Evolutionary conservation across 2,888 invertebrate species (phyloP), one percentile per base, ranked within the genome.

Genomic region (Anoplius nigerrimus): DNA sequence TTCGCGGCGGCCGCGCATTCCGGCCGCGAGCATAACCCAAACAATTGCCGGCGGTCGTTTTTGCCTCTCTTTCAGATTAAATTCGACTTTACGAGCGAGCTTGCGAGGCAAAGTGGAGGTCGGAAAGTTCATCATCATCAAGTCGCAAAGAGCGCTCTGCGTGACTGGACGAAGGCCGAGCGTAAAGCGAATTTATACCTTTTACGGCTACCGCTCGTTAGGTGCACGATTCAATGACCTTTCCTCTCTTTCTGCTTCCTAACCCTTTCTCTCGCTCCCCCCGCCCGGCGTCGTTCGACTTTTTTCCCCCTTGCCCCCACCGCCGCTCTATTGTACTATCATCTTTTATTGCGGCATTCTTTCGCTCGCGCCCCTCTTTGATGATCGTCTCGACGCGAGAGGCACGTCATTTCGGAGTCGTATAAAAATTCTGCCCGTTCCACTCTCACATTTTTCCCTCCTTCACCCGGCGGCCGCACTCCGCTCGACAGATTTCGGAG

Each of bases 71-170:
- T 67, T 57, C 76, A 82, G 81, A 86, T 87, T 85, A 85, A 86
- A 84, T 83, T 83, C 82, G 83, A 85, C 82, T 87, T 86, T 86
- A 87, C 84, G 87, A 86, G 84, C 83, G 72, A 83, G 79, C 80
- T 84, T 82, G 79, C 79, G 78, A 76, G 74, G 76, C 64, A 74
- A 78, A 77, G 74, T 72, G 80, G 69, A 68, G 64, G 72, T 64
- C 78, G 76, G 76, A 80, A 85, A 86, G 86, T 88, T 87, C 86
- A 86, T 87, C 87, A 86, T 87, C 86, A 87, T 87, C 86, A 86
- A 85, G 81, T 81, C 82, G 67, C 71, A 65, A 76, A 75, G 66
- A 64, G 70, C 57, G 69, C 81, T 76, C 48, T 48, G 76, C 81
- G 79, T 81, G 79, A 76, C 79, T 69, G 61, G 72, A 51, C 73